Base-by-base conservation (phyloP, 1,140 invertebrate species). In the Amphibalanus amphitrite region DNA sequence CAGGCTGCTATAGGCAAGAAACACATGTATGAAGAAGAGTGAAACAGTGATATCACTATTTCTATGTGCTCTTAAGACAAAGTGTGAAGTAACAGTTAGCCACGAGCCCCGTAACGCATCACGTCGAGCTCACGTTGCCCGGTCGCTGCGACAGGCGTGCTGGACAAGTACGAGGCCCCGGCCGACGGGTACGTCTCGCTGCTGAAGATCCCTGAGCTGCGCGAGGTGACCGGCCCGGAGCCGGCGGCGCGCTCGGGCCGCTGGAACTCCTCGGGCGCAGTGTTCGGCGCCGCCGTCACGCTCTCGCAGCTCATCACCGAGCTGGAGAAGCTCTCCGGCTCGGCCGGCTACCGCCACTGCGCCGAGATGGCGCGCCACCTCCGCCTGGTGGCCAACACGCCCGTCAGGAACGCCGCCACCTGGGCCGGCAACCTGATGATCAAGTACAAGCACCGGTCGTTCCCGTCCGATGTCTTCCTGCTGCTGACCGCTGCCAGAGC, bases 401-500 rank as follows among this genome's bases (percentile, higher is more conserved):
- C 69, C 25, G 69, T 69, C 10, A 25, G 69, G 13, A 69, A 69
- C 47, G 69, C 28, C 10, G 69, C n/a, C 69, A 40, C 69, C 25
- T 69, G 69, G 69, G 69, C 69, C 6, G 69, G 69, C 33, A 69
- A 69, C 69, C 69, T 69, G n/a, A 69, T 69, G 69, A 38, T 69
- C 26, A 69, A 69, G 69, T 40, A 69, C 69, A n/a, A 69, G n/a
- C 69, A 69, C 69, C 4, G 28, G 26, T n/a, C n/a, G n/a, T 69
- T 69, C 28, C 69, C 69, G n/a, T 69, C 69, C 0, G 69, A 69
- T 8, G 47, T 69, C n/a, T 69, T 69, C 69, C 69, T 69, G n/a
- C 33, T 59, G 33, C 28, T 69, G 26, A 28, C 69, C n/a, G 47
- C 47, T 8, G 33, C 86, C 67, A 82, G 85, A 75, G 88, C 86